phyloP scores from a whole-genome alignment of 2,113 vertebrate genomes.

The Melanotaenia duboulayi region DNA sequence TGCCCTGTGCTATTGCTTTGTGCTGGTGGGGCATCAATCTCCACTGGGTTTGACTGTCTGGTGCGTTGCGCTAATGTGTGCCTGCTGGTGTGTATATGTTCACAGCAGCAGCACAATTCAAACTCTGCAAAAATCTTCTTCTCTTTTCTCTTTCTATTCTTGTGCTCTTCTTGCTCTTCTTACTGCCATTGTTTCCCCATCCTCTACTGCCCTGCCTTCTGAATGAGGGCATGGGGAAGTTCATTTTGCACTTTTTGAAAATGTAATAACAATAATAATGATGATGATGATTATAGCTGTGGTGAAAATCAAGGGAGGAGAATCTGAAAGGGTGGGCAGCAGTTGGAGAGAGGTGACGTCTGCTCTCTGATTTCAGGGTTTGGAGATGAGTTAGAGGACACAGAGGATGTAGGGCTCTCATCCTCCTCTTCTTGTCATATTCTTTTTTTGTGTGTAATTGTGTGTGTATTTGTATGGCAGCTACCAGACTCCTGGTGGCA shows the following conservation, averaged over 20 bases:
- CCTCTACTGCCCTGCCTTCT: conserved; percentile 71
- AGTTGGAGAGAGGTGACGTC: conserved; percentile 60
- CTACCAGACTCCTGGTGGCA: conserved; percentile 50
- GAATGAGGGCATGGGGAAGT: conserved; percentile 60
- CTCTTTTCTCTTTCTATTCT: conserved; percentile 80
- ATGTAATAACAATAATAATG: conserved; percentile 76
- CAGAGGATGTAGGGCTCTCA: conserved; percentile 78
- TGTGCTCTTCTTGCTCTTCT: conserved; percentile 72
- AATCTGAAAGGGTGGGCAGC: conserved; percentile 65
- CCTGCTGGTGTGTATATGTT: conserved; percentile 46
- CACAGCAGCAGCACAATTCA: conserved; percentile 61
- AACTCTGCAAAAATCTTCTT: conserved; percentile 67
- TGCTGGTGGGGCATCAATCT: conserved; percentile 32
- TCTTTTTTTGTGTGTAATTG: conserved; percentile 2
- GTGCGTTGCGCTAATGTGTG: conserved; percentile 39
- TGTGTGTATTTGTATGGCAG: conserved; percentile 18
- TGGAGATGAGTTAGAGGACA: conserved; percentile 68
- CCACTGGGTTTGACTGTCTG: conserved; percentile 43
- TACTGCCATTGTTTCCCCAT: conserved; percentile 78
- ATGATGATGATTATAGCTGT: conserved; percentile 62
- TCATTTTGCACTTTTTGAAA: conserved; percentile 82
- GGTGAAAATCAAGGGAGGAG: conserved; percentile 73
- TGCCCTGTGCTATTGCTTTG: conserved; percentile 58
- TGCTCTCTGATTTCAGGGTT: conserved; percentile 61
- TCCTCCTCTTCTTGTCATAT: conserved; percentile 56